Base-by-base conservation (phyloP, 2,113 vertebrate species). In the Gasterosteus nipponicus region DNA sequence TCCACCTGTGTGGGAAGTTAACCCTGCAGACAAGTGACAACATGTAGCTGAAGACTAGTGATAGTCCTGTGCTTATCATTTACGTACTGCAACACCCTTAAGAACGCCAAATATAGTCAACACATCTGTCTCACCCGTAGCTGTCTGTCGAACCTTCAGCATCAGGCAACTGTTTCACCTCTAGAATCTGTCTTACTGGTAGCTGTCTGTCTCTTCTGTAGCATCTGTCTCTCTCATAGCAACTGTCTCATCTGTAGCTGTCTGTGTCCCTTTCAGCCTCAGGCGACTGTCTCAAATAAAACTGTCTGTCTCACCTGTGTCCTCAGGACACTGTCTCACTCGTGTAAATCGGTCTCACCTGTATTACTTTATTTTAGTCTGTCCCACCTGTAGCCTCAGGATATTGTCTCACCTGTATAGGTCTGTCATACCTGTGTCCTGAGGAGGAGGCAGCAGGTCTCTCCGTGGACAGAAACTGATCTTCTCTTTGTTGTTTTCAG, bases 401-500 rank as follows among this genome's bases (percentile, higher is more conserved):
- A 6, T 2, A n/a, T 18, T n/a, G 19, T 51, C 19, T 51, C 49
- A 51, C 49, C 49, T 51, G 19, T 51, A 51, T 2, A 3, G 1
- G 3, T 51, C 49, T 3, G 49, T 51, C 49, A 22, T 8, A 54
- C 51, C n/a, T 53, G 19, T 49, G 8, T 6, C 18, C 47, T 49
- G 7, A n/a, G 44, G 5, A 18, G 39, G 10, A 41, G 39, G 39
- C 4, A 41, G 10, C 16, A 47, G 46, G 46, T 22, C 8, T 53
- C 49, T 6, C 49, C 4, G 19, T 16, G 10, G 29, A 57, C 15
- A 31, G 29, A 57, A 16, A 3, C 56, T 31, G 58, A 62, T 62
- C 11, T 49, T 73, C n/a, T 56, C 4, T 63, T 42, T 62, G 57
- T 22, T 26, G 47, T n/a, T 69, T 67, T 38, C 89, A 99, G 98